Evolutionary conservation across 2,113 vertebrate genomes (phyloP).

Genomic region (human (Homo sapiens)): DNA sequence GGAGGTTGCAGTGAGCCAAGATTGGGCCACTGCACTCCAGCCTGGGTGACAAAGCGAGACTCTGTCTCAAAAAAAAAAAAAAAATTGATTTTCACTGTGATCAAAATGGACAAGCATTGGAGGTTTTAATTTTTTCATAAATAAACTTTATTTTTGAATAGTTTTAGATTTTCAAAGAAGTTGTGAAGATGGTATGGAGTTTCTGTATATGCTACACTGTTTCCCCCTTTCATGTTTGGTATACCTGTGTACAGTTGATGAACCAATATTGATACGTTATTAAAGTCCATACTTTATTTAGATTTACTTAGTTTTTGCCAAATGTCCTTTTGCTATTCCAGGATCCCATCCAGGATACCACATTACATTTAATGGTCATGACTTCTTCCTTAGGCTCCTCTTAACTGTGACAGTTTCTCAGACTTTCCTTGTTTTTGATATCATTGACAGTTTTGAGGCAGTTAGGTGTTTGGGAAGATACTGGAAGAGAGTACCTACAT

Average conservation of each 20-base stretch:
- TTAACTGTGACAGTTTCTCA: background rate
- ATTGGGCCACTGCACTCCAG: too few relatives aligned
- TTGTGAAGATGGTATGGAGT: background rate
- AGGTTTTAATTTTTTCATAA: background rate
- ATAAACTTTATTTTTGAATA: background rate
- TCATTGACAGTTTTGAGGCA: background rate
- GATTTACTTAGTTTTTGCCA: background rate
- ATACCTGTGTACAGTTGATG: background rate
- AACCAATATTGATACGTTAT: background rate
- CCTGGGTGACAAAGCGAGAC: too few relatives aligned
- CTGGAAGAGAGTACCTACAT: background rate
- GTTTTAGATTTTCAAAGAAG: background rate
- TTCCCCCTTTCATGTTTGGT: background rate
- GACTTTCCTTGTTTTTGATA: background rate
- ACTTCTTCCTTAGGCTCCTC: background rate
- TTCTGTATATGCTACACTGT: background rate
- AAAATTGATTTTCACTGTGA: background rate
- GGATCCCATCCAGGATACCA: background rate
- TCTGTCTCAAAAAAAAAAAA: too few relatives aligned
- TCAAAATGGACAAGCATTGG: background rate
- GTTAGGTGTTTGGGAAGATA: background rate
- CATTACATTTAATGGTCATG: background rate
- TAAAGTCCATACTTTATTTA: background rate
- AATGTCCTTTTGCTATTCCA: slow-evolving; percentile 17
- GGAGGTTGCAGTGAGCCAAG: too few relatives aligned